Percentiles rank a stretch among this genome's conserved stretches.
Evolutionary conservation across 2,113 vertebrate species (phyloP).

Genomic region (Sinocyclocheilus anshuiensis): DNA sequence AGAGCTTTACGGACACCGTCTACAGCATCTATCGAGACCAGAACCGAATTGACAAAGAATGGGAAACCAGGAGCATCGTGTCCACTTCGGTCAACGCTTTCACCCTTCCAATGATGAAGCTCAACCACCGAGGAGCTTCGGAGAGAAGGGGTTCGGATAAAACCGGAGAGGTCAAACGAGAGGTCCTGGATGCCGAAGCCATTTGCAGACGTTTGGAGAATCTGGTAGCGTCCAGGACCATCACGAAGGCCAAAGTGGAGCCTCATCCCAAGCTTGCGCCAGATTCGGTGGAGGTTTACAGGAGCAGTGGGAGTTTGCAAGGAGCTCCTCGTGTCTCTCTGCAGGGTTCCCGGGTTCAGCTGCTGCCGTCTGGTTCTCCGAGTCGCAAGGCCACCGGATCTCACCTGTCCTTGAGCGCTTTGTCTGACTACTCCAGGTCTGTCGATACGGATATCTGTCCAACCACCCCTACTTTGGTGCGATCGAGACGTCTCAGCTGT

Average conservation of each 20-base stretch:
- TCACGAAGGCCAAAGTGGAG: conserved; percentile 57
- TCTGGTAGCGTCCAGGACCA: conserved; percentile 35
- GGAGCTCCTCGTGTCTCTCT: conserved; percentile 65
- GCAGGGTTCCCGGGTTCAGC: conserved; percentile 64
- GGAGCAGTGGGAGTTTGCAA: conserved; percentile 79
- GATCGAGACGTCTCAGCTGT: conserved; percentile 72
- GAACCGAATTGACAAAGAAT: conserved; percentile 44
- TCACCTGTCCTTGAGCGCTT: conserved; percentile 63
- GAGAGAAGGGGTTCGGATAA: conserved; percentile 60
- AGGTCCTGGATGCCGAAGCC: conserved; percentile 59
- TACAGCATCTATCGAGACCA: conserved; percentile 83
- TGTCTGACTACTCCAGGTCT: conserved; percentile 67
- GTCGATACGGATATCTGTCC: conserved; percentile 62
- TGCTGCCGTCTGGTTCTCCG: conserved; percentile 60
- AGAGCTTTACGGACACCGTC: conserved; percentile 77
- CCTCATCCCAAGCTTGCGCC: conserved; percentile 48
- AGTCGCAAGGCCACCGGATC: conserved; percentile 61
- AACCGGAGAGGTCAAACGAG: conserved; percentile 46
- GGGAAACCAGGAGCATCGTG: conserved; percentile 75
- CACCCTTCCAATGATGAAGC: conserved; percentile 74
- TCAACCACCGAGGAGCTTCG: conserved; percentile 65
- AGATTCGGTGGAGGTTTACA: conserved; percentile 65
- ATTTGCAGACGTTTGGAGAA: conserved; percentile 42
- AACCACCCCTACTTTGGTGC: conserved; percentile 51
- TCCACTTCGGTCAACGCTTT: conserved; percentile 81